A percentile compares a stretch with the other conserved stretches of the same genome.
Evolutionary conservation across 2,888 invertebrate species (phyloP).

Genomic region (Taphrorychus bicolor): DNA sequence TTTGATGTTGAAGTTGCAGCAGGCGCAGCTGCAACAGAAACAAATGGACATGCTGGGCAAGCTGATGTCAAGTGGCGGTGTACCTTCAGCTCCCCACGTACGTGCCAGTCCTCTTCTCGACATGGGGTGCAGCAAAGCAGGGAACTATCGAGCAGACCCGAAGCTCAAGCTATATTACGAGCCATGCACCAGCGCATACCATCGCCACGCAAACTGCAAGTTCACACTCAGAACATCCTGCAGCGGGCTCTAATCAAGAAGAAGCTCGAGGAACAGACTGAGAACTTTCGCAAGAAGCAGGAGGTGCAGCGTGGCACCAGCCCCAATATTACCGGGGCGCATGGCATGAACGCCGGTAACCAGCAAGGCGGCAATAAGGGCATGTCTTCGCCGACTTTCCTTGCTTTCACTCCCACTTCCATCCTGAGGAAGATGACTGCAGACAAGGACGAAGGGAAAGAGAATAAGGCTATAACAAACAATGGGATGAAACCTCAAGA

Average conservation of each 20-base stretch:
- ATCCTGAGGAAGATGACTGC: slow-evolving; percentile 95
- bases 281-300: slow-evolving; percentile 82
- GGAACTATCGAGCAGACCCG: slow-evolving; percentile 74
- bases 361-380: slow-evolving; percentile 56
- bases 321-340: slow-evolving; percentile 39
- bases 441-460: slow-evolving; percentile 76
- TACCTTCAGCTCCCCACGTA: slow-evolving; percentile 47
- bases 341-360: background rate
- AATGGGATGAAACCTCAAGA: slow-evolving; percentile 52
- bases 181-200: slow-evolving; percentile 76
- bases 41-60: slow-evolving; percentile 57
- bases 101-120: slow-evolving; percentile 59
- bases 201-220: slow-evolving; percentile 84
- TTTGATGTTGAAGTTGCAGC: slow-evolving; percentile 62
- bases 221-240: slow-evolving; percentile 86
- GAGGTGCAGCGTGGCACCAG: slow-evolving; percentile 61
- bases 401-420: slow-evolving; percentile 92
- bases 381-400: slow-evolving; percentile 70
- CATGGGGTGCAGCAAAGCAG: slow-evolving; percentile 64
- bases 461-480: slow-evolving; percentile 43
- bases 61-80: slow-evolving; percentile 52
- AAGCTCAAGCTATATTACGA: slow-evolving; percentile 79
- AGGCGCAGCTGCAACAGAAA: slow-evolving; percentile 59
- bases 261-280: slow-evolving; percentile 87
- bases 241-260: slow-evolving; percentile 87